Evolutionary conservation across 37 sponge, comb jelly and placozoan species (phyloP), one percentile per base, ranked within the genome.

Genomic region (Geodia barretti): DNA sequence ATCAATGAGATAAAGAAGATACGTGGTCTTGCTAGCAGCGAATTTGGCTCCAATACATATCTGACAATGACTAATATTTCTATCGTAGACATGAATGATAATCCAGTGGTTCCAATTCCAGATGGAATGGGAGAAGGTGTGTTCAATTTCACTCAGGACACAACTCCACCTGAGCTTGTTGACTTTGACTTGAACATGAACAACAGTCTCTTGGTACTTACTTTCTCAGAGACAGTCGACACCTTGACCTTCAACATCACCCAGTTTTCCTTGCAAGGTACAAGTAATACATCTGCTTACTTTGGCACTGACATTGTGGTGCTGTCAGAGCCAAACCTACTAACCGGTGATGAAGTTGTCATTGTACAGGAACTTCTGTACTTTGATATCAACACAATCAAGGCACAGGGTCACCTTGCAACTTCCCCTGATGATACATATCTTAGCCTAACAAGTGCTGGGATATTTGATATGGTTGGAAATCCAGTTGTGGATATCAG

Each of bases 191-290:
- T 93, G 21, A 91, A 96, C 69, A 59, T 96, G 81, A 82, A 93
- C 41, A 39, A 63, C 0, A 94, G 94, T 17, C 26, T 76, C 1
- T 64, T 96, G 47, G 35, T 65, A 54, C 71, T 96, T 31, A 87
- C 78, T 21, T 96, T 93, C 79, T 77, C 91, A 30, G 97, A 96
- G 64, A 96, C 97, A 73, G 91, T 96, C 4, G 90, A 93, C 60
- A 78, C 89, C 5, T 47, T 81, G 42, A 93, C 89, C 24, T 90
- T 90, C 75, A 81, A 70, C 29, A 69, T 93, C 8, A 77, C 70
- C 20, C 75, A 93, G 39, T 80, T 79, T 20, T 85, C 94, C n/a
- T 65, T 96, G 28, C 94, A 93, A 65, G 87, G 85, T 69, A 47
- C 40, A 23, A 28, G 19, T 0, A 83, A 84, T 28, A 58, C 31